Percentiles rank a stretch among this genome's conserved stretches.
Evolutionary conservation across 2,797 vertebrate species (phyloP).

Genomic region (Zenarchopterus dispar): DNA sequence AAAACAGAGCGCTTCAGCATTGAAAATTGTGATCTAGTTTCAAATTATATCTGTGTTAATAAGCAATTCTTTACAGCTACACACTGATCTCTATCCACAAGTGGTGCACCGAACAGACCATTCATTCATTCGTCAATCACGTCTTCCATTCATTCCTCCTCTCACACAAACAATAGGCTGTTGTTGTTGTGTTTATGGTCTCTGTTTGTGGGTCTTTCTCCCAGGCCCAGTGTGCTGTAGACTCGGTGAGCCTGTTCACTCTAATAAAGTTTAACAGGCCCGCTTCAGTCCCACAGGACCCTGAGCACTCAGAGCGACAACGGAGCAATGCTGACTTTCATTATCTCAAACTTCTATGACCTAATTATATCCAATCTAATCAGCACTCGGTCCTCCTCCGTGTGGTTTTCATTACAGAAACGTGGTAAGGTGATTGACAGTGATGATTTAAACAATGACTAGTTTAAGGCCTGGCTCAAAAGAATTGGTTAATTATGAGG

Average conservation of each 20-base stretch:
- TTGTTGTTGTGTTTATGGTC: slow-evolving; percentile 69
- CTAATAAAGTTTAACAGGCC: slow-evolving; percentile 75
- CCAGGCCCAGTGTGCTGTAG: slow-evolving; percentile 47
- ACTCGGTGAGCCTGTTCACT: slow-evolving; percentile 61
- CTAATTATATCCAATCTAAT: slow-evolving; percentile 72
- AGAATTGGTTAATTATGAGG: slow-evolving; percentile 59
- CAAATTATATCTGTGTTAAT: slow-evolving; percentile 1
- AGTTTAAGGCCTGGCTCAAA: slow-evolving; percentile 57
- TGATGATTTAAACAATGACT: slow-evolving; percentile 56
- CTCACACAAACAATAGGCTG: slow-evolving; percentile 65
- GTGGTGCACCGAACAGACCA: slow-evolving; percentile 34
- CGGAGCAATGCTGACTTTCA: slow-evolving; percentile 63
- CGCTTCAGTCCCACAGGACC: slow-evolving; percentile 55
- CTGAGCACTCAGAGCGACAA: slow-evolving; percentile 46
- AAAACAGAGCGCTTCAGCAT: not conserved
- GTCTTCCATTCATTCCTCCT: slow-evolving; percentile 48
- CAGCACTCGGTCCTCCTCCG: slow-evolving; percentile 41
- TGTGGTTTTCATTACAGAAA: slow-evolving; percentile 59
- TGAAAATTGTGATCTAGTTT: slow-evolving; percentile 7
- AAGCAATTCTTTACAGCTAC: slow-evolving; percentile 6
- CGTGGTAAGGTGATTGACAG: slow-evolving; percentile 57
- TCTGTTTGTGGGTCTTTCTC: slow-evolving; percentile 57
- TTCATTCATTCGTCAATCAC: slow-evolving; percentile 50
- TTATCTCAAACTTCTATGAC: slow-evolving; percentile 73
- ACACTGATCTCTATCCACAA: slow-evolving; percentile 16